phyloP scores from a whole-genome alignment of 2,113 vertebrate species.

The Crotophaga sulcirostris region DNA sequence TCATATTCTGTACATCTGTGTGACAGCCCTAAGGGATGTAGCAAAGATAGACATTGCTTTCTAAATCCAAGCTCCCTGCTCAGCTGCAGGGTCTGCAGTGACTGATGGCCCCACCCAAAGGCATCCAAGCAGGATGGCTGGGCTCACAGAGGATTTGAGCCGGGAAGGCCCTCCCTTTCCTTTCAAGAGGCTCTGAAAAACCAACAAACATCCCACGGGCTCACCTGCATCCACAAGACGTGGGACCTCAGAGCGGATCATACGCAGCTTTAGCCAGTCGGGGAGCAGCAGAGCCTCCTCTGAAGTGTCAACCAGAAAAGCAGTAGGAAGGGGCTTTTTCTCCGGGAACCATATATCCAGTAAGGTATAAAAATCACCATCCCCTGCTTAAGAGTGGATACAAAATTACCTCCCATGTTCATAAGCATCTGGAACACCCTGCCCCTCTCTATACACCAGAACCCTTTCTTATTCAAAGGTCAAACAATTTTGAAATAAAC shows the following conservation, averaged over 20 bases:
- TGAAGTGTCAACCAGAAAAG: conserved; percentile 96
- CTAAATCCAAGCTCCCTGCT: not conserved
- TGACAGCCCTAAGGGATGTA: not conserved
- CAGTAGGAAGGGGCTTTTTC: conserved; percentile 94
- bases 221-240: conserved; percentile 93
- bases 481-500: not conserved
- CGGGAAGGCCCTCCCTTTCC: not conserved
- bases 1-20: not conserved
- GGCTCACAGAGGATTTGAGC: not conserved
- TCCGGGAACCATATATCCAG: conserved; percentile 97
- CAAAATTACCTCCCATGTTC: not conserved
- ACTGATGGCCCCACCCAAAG: not conserved
- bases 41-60: not conserved
- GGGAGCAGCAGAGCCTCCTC: conserved; percentile 95
- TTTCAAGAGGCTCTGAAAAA: not conserved
- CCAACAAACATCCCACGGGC: not conserved
- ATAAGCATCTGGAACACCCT: not conserved
- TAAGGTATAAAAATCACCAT: conserved; percentile 87
- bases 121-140: not conserved
- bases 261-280: conserved; percentile 95
- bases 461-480: not conserved
- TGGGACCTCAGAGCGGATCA: conserved; percentile 96
- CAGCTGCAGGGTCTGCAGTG: not conserved
- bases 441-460: not conserved
- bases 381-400: conserved; percentile 70